Evolutionary conservation across 2,888 invertebrate genomes (phyloP).

Genomic region (Agrotis exclamationis): DNA sequence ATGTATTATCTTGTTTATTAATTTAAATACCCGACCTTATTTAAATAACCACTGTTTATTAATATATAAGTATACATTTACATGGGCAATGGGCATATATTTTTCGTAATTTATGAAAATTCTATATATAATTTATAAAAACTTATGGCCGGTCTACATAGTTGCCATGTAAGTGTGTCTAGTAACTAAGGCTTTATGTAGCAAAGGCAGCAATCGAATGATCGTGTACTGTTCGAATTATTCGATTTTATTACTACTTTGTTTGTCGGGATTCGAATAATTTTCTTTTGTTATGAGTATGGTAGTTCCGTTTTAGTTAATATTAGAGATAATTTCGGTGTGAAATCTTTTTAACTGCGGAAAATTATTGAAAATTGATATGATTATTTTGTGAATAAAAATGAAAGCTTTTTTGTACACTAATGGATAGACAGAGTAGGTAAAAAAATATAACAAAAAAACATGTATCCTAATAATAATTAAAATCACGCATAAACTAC

Average conservation of each 20-base stretch:
- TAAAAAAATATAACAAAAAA: constrained; percentile 3
- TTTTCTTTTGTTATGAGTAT: constrained; percentile 35
- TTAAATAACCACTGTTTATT: constrained; percentile 28
- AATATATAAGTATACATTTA: constrained; percentile 35
- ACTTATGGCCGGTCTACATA: constrained; percentile 40
- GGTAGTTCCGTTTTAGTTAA: background rate
- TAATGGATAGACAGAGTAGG: background rate
- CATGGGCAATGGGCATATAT: constrained; percentile 28
- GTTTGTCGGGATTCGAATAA: constrained; percentile 35
- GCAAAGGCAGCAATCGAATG: constrained; percentile 36
- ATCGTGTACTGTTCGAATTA: constrained; percentile 41
- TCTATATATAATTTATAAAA: constrained; percentile 42
- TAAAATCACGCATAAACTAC: constrained; percentile 51
- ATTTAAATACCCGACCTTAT: constrained; percentile 23
- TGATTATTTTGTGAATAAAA: background rate
- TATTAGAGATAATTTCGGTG: background rate
- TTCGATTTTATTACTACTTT: constrained; percentile 39
- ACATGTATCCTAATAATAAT: constrained; percentile 39
- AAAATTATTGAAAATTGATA: background rate
- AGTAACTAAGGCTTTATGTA: constrained; percentile 24
- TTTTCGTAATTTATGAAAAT: constrained; percentile 46
- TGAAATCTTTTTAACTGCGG: background rate
- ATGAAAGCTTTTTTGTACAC: background rate
- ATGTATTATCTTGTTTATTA: constrained; percentile 26
- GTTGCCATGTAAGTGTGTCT: constrained; percentile 32